These are phyloP conservation scores for Aegotheles bennettii DNA, from an alignment of 2,113 vertebrate species.

Conservation along the genomic window DNA sequence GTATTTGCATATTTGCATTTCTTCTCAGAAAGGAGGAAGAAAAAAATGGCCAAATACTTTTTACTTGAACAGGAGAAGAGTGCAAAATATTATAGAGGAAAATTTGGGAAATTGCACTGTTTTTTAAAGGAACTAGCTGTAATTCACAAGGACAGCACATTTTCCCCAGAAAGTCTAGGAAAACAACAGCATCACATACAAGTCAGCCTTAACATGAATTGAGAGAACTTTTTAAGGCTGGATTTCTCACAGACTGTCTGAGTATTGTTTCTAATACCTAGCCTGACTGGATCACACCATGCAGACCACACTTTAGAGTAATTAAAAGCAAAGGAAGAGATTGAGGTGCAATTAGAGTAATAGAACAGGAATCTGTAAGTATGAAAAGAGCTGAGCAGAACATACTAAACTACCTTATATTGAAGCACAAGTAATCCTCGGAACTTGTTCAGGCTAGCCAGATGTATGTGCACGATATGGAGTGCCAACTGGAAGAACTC, in stretches of 20 bases:
- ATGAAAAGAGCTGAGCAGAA: background rate
- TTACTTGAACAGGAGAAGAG: background rate
- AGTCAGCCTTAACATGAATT: background rate
- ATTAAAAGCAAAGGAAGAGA: background rate
- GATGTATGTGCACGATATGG: background rate
- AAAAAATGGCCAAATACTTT: background rate
- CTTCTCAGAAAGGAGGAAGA: background rate
- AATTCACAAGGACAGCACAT: background rate
- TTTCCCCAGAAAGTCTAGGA: background rate
- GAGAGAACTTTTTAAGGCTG: background rate
- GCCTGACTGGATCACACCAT: background rate
- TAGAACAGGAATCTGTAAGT: background rate
- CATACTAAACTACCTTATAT: background rate
- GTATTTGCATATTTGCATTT: background rate
- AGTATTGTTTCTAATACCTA: background rate
- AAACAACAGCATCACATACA: background rate
- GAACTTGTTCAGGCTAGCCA: background rate
- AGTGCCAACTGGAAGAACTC: background rate
- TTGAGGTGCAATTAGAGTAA: background rate
- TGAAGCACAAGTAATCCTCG: background rate
- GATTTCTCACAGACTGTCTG: background rate
- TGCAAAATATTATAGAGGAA: background rate
- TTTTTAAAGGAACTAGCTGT: background rate
- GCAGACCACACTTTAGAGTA: background rate
- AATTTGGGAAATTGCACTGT: background rate